Percentiles rank a stretch among this genome's conserved stretches.
Conservation (phyloP, 2,797 vertebrate genomes). For the Girardinus metallicus region DNA sequence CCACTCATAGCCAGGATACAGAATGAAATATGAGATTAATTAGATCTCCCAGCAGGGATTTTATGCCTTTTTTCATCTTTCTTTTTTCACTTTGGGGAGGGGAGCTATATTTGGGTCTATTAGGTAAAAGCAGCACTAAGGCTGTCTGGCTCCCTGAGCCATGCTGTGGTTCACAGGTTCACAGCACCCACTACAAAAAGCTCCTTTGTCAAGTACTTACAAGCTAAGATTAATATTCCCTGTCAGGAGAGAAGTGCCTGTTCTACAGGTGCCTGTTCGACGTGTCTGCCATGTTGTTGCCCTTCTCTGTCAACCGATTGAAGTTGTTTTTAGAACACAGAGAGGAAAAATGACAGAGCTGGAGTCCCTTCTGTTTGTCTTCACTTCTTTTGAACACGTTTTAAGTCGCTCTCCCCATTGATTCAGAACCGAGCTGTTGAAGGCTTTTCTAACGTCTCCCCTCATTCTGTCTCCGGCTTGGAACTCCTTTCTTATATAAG, state of each 20-base stretch:
- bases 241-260: conserved; percentile 70
- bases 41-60: conserved; percentile 77
- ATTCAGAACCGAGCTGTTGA: conserved; percentile 28
- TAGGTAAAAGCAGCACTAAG: conserved; percentile 70
- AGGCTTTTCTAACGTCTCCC: conserved; percentile 52
- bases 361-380: conserved; percentile 66
- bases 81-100: conserved; percentile 42
- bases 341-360: conserved; percentile 49
- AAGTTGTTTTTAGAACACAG: conserved; percentile 78
- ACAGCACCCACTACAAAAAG: conserved; percentile 58
- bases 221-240: conserved; percentile 78
- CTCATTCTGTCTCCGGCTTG: conserved; percentile 58
- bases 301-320: conserved; percentile 68
- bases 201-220: conserved; percentile 73
- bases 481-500: conserved; percentile 80
- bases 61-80: conserved; percentile 6
- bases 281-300: conserved; percentile 53
- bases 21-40: conserved; percentile 81
- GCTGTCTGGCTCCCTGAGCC: conserved; percentile 71
- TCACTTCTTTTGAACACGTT: conserved; percentile 64
- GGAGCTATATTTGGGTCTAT: conserved; percentile 80
- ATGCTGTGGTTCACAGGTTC: conserved; percentile 74
- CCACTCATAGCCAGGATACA: conserved; percentile 67
- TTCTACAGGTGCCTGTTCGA: conserved; percentile 77
- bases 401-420: conserved; percentile 38